Percentiles rank a stretch among this genome's conserved stretches.
phyloP scores from a whole-genome alignment of 2,888 invertebrate species.

The Tridacna crocea region DNA sequence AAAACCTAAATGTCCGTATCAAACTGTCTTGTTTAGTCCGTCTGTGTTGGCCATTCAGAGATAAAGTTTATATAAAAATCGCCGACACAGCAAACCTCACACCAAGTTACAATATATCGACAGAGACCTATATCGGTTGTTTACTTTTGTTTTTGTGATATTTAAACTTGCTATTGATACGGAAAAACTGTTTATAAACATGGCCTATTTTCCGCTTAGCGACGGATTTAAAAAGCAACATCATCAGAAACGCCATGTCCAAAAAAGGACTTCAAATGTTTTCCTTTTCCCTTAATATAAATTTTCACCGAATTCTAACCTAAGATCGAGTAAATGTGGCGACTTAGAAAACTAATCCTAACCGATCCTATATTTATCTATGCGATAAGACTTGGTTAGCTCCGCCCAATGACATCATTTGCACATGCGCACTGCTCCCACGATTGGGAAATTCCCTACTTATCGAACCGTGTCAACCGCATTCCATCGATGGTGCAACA shows the following conservation, averaged over 20 bases:
- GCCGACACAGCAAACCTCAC: neutral
- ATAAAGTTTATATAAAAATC: neutral
- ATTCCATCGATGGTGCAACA: slow-evolving; percentile 27
- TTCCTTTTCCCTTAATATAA: no score
- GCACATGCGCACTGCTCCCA: slow-evolving; percentile 46
- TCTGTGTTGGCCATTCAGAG: no score
- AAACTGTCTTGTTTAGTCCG: no score
- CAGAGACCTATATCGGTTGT: slow-evolving; percentile 1
- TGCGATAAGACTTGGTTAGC: slow-evolving; percentile 24
- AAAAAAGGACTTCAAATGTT: no score
- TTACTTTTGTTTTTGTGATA: slow-evolving; percentile 8
- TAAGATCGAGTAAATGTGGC: no score
- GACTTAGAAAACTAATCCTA: no score
- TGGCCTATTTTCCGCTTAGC: slow-evolving; percentile 11
- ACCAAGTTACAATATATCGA: neutral
- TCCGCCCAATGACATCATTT: slow-evolving; percentile 57
- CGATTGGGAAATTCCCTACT: slow-evolving; percentile 32
- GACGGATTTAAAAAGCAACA: neutral
- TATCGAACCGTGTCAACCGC: slow-evolving; percentile 43
- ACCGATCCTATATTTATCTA: slow-evolving; percentile 10
- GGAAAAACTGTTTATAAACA: slow-evolving; percentile 17
- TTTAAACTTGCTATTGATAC: slow-evolving; percentile 13
- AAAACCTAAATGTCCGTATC: no score
- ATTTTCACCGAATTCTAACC: no score
- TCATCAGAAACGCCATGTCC: no score